Conservation (phyloP, 2,888 invertebrate genomes). For the Timema cristinae region DNA sequence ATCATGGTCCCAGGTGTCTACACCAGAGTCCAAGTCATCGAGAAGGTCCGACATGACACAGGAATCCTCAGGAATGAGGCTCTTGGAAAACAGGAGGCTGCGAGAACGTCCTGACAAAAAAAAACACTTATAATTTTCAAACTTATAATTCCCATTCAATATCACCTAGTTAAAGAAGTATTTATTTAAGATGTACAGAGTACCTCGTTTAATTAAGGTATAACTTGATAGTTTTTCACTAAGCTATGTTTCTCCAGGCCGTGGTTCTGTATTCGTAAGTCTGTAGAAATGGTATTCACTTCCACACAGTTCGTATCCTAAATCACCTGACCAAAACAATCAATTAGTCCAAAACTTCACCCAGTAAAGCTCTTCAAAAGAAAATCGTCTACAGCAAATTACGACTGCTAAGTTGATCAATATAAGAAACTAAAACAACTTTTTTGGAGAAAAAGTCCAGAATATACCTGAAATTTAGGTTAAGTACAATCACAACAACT, state of each 20-base stretch:
- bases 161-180: not conserved
- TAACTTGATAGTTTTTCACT: not conserved
- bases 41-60: not conserved
- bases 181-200: not conserved
- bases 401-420: too few species aligned
- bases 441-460: too few species aligned
- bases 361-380: too few species aligned
- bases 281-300: too few species aligned
- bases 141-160: not conserved
- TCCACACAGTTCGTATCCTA: too few species aligned
- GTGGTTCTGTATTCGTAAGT: not conserved
- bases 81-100: not conserved
- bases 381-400: too few species aligned
- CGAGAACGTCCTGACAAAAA: not conserved
- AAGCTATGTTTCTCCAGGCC: not conserved
- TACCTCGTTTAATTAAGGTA: too few species aligned
- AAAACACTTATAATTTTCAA: not conserved
- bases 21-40: not conserved
- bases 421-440: too few species aligned
- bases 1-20: conserved; percentile 30
- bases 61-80: not conserved
- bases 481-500: too few species aligned
- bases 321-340: too few species aligned
- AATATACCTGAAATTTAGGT: too few species aligned
- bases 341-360: too few species aligned